phyloP scores from a whole-genome alignment of 2,113 vertebrate genomes.

The Indicator maculatus region DNA sequence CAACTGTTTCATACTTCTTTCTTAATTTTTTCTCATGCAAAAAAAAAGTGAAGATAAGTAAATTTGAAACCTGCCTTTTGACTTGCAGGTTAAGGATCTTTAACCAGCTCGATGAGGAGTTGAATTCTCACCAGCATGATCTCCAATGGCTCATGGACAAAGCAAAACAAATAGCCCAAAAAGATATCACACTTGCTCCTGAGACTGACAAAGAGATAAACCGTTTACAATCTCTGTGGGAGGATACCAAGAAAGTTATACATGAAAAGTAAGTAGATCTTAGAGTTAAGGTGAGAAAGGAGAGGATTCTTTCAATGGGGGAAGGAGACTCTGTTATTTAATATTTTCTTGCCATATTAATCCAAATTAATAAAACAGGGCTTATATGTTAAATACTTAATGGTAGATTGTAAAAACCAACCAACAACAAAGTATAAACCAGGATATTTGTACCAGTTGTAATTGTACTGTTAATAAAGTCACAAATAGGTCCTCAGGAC shows the following conservation, averaged over 20 bases:
- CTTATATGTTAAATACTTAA: neutral
- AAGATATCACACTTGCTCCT: slow-evolving; percentile 82
- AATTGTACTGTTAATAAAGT: neutral
- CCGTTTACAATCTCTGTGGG: slow-evolving; percentile 83
- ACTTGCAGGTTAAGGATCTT: slow-evolving; percentile 86
- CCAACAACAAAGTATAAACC: neutral
- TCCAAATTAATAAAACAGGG: neutral
- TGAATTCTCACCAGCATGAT: slow-evolving; percentile 90
- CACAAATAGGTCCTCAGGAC: neutral
- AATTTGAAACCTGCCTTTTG: slow-evolving; percentile 10
- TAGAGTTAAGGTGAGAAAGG: neutral
- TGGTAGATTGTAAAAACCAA: neutral
- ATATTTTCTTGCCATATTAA: neutral
- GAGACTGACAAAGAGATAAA: slow-evolving; percentile 84
- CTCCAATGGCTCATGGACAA: slow-evolving; percentile 91
- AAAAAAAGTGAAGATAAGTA: neutral
- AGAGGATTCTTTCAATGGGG: neutral
- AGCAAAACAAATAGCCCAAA: slow-evolving; percentile 89
- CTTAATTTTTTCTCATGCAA: neutral
- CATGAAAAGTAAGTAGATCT: slow-evolving; percentile 82
- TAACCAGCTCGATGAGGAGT: slow-evolving; percentile 91
- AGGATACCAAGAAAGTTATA: slow-evolving; percentile 83
- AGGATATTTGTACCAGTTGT: neutral
- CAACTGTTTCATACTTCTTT: neutral
- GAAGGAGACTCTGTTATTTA: neutral